Conservation (phyloP, 2,888 invertebrate species). For the Conops quadrifasciatus region DNA sequence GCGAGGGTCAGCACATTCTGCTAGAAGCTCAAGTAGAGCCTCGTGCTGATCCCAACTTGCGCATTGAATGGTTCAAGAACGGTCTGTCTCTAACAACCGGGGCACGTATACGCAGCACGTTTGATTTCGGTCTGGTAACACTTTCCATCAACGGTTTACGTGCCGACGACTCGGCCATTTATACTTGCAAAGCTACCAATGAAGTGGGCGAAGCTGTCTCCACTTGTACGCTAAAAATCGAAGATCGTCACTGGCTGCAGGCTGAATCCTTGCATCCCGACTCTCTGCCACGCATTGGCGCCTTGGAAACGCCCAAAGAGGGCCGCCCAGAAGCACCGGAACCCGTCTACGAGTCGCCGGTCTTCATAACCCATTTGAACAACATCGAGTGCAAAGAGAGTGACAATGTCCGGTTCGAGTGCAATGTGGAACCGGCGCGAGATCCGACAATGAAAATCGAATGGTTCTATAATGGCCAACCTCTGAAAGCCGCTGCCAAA, state of each 20-base stretch:
- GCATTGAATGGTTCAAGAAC: constrained; percentile 93
- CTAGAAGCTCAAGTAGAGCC: constrained; percentile 92
- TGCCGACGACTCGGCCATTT: constrained; percentile 92
- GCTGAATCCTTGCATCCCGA: constrained; percentile 90
- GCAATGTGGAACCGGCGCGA: constrained; percentile 89
- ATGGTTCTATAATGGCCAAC: constrained; percentile 95
- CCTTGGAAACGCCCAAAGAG: constrained; percentile 82
- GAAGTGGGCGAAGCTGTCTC: constrained; percentile 93
- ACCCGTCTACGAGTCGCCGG: constrained; percentile 82
- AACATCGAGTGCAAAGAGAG: constrained; percentile 89
- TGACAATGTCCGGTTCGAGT: constrained; percentile 89
- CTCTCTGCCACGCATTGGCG: constrained; percentile 84
- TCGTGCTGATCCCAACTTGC: constrained; percentile 84
- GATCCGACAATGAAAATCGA: constrained; percentile 91
- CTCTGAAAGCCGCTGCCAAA: constrained; percentile 86
- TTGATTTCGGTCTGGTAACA: constrained; percentile 96
- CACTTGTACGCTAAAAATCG: constrained; percentile 87
- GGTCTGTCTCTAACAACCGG: constrained; percentile 86
- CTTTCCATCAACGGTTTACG: constrained; percentile 87
- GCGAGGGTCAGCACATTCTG: constrained; percentile 87
- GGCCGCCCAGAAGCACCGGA: constrained; percentile 76
- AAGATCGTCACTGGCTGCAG: constrained; percentile 87
- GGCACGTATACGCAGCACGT: constrained; percentile 89
- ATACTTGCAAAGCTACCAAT: constrained; percentile 94
- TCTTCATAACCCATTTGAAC: constrained; percentile 90